Evolutionary conservation across 2,113 vertebrate genomes (phyloP).

Genomic region (Erythrocercus mccallii): DNA sequence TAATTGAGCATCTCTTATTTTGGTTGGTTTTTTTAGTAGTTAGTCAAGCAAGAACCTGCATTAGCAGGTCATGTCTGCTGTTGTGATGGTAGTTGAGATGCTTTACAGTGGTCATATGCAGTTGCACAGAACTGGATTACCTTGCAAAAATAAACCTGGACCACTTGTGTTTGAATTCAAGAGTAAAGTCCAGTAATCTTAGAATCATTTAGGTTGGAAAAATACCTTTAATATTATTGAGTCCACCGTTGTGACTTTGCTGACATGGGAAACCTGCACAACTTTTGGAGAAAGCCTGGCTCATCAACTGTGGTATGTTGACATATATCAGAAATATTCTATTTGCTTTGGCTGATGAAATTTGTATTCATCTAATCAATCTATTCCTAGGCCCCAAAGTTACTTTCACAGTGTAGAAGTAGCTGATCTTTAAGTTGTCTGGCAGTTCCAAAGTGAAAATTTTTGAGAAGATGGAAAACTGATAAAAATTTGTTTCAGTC

Average conservation of each 20-base stretch:
- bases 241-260: neutral
- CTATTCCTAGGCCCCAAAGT: neutral
- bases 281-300: neutral
- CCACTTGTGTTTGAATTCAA: neutral
- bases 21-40: neutral
- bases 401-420: neutral
- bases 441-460: neutral
- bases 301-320: rapidly evolving
- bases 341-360: neutral
- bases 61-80: neutral
- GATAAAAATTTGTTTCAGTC: neutral
- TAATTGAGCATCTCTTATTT: neutral
- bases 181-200: neutral
- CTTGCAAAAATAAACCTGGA: neutral
- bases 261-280: neutral
- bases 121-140: neutral
- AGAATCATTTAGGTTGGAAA: neutral
- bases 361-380: neutral
- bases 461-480: neutral
- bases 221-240: neutral
- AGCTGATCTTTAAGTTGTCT: neutral
- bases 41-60: neutral
- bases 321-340: neutral
- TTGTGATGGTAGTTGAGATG: neutral
- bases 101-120: neutral